phyloP scores from a whole-genome alignment of 2,797 vertebrate species.

The Bradypodion ventrale region DNA sequence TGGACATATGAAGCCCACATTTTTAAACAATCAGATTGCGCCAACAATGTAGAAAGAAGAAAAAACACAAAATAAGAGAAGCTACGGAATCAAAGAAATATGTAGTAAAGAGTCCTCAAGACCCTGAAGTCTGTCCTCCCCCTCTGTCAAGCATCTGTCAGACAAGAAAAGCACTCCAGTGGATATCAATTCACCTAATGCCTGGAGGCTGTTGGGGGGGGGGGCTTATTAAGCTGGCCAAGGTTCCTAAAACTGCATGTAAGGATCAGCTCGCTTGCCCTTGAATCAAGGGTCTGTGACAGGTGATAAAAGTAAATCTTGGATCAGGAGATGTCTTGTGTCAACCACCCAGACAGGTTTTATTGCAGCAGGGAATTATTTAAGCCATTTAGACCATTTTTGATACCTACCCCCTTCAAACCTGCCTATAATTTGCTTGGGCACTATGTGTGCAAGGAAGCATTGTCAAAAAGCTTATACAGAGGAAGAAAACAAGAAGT shows the following conservation, averaged over 20 bases:
- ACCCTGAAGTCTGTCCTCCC: constrained; percentile 24
- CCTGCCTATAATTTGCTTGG: constrained; percentile 65
- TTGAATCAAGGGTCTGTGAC: constrained; percentile 75
- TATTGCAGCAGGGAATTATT: constrained; percentile 71
- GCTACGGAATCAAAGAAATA: constrained; percentile 31
- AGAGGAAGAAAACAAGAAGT: constrained; percentile 47
- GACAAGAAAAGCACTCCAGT: constrained; percentile 43
- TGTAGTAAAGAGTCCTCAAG: not conserved
- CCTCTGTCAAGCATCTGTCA: constrained; percentile 59
- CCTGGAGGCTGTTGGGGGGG: constrained; percentile 44
- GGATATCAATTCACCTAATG: constrained; percentile 47
- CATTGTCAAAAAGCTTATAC: constrained; percentile 50
- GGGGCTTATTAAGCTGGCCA: constrained; percentile 66
- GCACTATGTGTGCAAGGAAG: constrained; percentile 62
- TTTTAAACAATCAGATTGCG: constrained; percentile 10
- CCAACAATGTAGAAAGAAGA: constrained; percentile 14
- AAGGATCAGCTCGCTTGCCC: constrained; percentile 69
- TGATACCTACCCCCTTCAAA: constrained; percentile 68
- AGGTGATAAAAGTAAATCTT: constrained; percentile 77
- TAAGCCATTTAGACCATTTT: constrained; percentile 70
- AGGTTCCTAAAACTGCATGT: constrained; percentile 58
- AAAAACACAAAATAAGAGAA: constrained; percentile 31
- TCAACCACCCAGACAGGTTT: constrained; percentile 68
- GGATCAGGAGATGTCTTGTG: constrained; percentile 69
- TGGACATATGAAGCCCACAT: not conserved